phyloP scores from a whole-genome alignment of 2,888 invertebrate species.

The Steinernema hermaphroditum region DNA sequence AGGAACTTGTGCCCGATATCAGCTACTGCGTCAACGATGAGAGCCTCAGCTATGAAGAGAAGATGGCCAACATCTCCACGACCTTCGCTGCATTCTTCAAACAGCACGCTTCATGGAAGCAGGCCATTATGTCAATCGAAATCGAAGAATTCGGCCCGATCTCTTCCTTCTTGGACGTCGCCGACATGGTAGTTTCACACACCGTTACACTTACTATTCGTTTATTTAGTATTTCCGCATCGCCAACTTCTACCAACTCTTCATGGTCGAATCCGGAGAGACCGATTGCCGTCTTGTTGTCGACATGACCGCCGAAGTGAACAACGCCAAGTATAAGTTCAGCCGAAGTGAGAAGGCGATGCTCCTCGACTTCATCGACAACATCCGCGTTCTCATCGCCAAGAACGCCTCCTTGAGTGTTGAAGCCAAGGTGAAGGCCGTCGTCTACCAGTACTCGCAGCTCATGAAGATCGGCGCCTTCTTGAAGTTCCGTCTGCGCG shows the following conservation, averaged over 20 bases:
- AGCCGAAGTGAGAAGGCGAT: background rate
- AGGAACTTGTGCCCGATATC: background rate
- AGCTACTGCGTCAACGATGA: background rate
- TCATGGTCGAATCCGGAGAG: background rate
- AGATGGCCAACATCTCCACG: constrained; percentile 1
- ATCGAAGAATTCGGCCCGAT: background rate
- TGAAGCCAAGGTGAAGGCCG: constrained; percentile 12
- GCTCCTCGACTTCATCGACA: background rate
- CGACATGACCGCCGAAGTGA: constrained; percentile 9
- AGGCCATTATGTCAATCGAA: background rate
- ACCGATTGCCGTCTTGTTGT: constrained; percentile 9
- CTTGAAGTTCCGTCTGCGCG: background rate
- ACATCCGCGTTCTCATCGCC: constrained; percentile 11
- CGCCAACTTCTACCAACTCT: background rate
- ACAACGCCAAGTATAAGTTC: constrained; percentile 19
- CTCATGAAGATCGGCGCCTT: background rate
- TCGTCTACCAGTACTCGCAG: constrained; percentile 13
- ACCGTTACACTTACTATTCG: background rate
- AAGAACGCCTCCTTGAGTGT: background rate
- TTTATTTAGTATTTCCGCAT: background rate
- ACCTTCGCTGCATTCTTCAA: constrained; percentile 4
- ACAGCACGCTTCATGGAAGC: background rate
- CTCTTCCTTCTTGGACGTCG: background rate
- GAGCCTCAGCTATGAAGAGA: constrained; percentile 9
- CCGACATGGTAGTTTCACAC: background rate